phyloP scores from a whole-genome alignment of 1,140 invertebrate genomes.

The Drosophila arawakana region DNA sequence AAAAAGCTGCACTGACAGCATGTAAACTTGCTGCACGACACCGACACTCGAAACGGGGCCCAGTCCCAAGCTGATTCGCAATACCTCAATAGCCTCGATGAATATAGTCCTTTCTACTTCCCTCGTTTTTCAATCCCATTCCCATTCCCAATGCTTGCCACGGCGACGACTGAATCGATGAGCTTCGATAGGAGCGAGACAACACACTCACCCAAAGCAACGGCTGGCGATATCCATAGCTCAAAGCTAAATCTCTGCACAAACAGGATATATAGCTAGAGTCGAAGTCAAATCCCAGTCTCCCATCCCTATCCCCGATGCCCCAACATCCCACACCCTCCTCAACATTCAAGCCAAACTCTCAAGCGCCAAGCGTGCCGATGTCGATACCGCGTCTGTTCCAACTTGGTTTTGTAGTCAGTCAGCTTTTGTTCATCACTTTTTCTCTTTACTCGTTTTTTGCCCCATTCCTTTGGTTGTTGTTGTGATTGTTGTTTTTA shows the following conservation, averaged over 20 bases:
- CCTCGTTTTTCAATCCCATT: background rate
- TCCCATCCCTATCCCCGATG: no score
- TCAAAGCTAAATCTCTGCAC: conserved; percentile 81
- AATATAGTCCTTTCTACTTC: no score
- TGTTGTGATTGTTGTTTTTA: conserved; percentile 31
- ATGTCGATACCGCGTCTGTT: conserved; percentile 63
- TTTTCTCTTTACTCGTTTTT: conserved; percentile 45
- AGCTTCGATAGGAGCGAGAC: conserved; percentile 43
- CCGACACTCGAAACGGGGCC: conserved; percentile 39
- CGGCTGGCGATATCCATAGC: conserved; percentile 71
- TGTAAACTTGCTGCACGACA: conserved; percentile 54
- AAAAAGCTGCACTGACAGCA: conserved; percentile 61
- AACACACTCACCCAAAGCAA: conserved; percentile 28
- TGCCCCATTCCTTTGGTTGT: conserved; percentile 1
- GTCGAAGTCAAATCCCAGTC: conserved; percentile 68
- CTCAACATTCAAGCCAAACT: conserved; percentile 7
- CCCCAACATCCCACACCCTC: no score
- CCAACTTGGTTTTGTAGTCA: conserved; percentile 75
- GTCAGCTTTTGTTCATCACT: conserved; percentile 67
- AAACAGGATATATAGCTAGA: conserved; percentile 72
- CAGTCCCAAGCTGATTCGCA: conserved; percentile 21
- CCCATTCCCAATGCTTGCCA: conserved; percentile 2
- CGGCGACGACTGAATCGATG: conserved; percentile 64
- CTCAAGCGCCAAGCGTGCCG: conserved; percentile 42
- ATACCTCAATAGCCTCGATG: conserved; percentile 26